Conservation (phyloP, 2,113 vertebrate genomes). For the Channa argus region DNA sequence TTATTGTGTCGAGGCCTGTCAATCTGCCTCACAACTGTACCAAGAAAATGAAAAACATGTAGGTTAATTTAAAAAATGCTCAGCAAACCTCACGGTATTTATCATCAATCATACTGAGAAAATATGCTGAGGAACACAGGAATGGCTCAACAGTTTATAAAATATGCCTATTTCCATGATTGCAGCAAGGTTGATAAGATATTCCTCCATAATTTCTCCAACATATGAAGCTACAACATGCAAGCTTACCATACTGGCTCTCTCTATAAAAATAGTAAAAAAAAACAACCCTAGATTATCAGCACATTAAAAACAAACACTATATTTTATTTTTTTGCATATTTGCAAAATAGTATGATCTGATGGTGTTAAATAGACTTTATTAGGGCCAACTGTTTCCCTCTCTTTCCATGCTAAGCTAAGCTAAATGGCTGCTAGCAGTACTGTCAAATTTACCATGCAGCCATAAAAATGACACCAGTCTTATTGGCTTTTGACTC, state of each 20-base stretch:
- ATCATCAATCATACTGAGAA: too few species aligned
- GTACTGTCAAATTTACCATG: not conserved
- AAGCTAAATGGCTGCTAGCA: not conserved
- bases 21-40: conserved; percentile 36
- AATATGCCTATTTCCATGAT: not conserved
- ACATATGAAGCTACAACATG: too few species aligned
- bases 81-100: not conserved
- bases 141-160: not conserved
- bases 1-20: conserved; percentile 57
- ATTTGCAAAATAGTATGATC: too few species aligned
- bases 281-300: too few species aligned
- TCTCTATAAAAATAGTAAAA: too few species aligned
- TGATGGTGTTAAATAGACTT: too few species aligned
- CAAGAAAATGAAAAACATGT: conserved; percentile 1
- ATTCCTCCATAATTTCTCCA: too few species aligned
- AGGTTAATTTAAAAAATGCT: conserved; percentile 9
- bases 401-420: not conserved
- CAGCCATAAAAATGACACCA: not conserved
- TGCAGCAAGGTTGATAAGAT: not conserved
- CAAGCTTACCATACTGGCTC: too few species aligned
- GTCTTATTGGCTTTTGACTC: too few species aligned
- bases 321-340: too few species aligned
- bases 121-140: too few species aligned
- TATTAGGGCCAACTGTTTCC: not conserved
- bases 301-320: too few species aligned